Percentiles rank a stretch among this genome's conserved stretches.
Conservation (phyloP, 2,888 invertebrate genomes). For the Hydroisotoma schaefferi region DNA sequence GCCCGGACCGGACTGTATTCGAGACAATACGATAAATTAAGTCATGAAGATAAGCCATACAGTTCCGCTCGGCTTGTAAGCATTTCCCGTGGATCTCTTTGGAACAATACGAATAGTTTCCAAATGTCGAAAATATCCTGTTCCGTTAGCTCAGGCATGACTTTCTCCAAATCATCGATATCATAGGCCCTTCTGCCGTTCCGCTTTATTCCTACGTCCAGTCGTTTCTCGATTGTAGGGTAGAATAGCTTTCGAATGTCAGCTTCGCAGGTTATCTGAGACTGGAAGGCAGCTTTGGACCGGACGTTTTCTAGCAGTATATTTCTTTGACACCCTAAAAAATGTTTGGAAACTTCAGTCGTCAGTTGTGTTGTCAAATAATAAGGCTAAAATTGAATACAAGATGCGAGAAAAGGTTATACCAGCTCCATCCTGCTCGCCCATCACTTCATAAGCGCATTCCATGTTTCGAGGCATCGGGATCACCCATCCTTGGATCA, state of each 20-base stretch:
- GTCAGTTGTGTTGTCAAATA: too few species aligned
- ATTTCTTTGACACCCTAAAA: not conserved
- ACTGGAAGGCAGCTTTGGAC: not conserved
- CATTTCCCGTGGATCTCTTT: not conserved
- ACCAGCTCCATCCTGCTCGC: not conserved
- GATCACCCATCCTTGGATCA: not conserved
- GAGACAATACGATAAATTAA: too few species aligned
- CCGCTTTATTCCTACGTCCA: not conserved
- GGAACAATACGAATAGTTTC: not conserved
- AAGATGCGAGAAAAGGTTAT: not conserved
- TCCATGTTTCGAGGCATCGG: not conserved
- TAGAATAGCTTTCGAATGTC: not conserved
- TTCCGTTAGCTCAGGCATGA: not conserved
- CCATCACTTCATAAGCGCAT: not conserved
- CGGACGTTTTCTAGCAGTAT: not conserved
- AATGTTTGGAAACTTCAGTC: not conserved
- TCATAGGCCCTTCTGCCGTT: not conserved
- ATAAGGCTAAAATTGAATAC: not conserved
- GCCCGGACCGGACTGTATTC: too few species aligned
- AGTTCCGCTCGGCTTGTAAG: not conserved
- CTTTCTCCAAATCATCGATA: not conserved
- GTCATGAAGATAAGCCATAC: too few species aligned
- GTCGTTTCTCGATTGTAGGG: not conserved
- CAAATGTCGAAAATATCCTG: not conserved
- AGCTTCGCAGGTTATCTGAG: not conserved